phyloP scores from a whole-genome alignment of 2,113 vertebrate genomes.

The Gorsachius goisagi region DNA sequence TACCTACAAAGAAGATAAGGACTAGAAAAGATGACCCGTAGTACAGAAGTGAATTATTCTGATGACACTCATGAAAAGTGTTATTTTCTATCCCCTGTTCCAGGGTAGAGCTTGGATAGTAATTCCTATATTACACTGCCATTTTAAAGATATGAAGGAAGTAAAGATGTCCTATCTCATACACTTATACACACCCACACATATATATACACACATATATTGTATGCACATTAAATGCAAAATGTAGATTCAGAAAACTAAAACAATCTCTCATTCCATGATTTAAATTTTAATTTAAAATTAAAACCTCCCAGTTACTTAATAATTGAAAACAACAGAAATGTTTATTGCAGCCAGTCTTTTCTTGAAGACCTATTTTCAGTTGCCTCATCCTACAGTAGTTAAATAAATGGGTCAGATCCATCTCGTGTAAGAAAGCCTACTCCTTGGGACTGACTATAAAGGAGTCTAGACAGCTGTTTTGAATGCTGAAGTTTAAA shows the following conservation, averaged over 20 bases:
- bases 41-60: not conserved
- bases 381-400: not conserved
- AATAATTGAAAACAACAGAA: not conserved
- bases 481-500: slow-evolving; percentile 10
- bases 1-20: not conserved
- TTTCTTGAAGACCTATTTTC: slow-evolving; percentile 26
- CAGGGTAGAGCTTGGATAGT: not conserved
- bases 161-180: not conserved
- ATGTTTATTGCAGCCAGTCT: not conserved
- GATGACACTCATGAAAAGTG: not conserved
- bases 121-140: not conserved
- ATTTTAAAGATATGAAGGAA: not conserved
- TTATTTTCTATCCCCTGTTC: not conserved
- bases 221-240: not conserved
- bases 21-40: not conserved
- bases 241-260: not conserved
- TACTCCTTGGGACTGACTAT: not conserved
- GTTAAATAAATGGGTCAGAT: slow-evolving; percentile 38
- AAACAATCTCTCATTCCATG: not conserved
- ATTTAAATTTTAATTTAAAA: not conserved
- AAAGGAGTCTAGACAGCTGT: slow-evolving; percentile 12
- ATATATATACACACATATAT: accelerated
- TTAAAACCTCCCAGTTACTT: not conserved
- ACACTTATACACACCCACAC: not conserved
- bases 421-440: not conserved